A percentile compares a stretch with the other conserved stretches of the same genome.
phyloP scores from a whole-genome alignment of 2,888 invertebrate species.

The Capitulum mitella region DNA sequence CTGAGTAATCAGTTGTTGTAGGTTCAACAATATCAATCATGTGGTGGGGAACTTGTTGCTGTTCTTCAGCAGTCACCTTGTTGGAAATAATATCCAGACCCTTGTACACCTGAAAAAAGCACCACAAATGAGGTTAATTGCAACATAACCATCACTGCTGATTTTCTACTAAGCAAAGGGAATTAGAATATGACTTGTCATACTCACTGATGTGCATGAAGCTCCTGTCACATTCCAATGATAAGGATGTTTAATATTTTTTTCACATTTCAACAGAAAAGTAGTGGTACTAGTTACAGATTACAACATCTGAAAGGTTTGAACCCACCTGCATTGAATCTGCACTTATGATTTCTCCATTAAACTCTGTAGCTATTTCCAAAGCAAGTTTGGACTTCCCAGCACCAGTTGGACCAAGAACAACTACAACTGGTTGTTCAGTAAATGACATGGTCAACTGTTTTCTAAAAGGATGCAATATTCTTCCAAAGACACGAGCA shows the following conservation, averaged over 20 bases:
- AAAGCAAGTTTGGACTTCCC: constrained; percentile 95
- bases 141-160: no score
- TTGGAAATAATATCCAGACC: constrained; percentile 88
- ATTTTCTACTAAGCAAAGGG: no score
- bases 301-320: no score
- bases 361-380: constrained; percentile 75
- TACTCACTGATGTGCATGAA: no score
- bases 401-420: constrained; percentile 92
- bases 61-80: constrained; percentile 78
- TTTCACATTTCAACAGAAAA: no score
- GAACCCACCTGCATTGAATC: constrained; percentile 96
- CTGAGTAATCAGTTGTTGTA: constrained; percentile 46
- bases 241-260: no score
- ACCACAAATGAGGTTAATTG: no score
- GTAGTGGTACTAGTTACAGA: no score
- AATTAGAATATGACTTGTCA: no score
- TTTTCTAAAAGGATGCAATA: neutral
- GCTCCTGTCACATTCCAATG: no score
- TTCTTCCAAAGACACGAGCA: no score
- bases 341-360: constrained; percentile 90
- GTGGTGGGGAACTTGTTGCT: constrained; percentile 69
- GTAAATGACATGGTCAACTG: neutral
- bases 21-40: constrained; percentile 80
- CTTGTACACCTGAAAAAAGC: constrained; percentile 71
- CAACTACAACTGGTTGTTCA: constrained; percentile 63